These are phyloP conservation scores for Tapera naevia DNA, from an alignment of 2,797 vertebrate genomes.

Conservation along the genomic window DNA sequence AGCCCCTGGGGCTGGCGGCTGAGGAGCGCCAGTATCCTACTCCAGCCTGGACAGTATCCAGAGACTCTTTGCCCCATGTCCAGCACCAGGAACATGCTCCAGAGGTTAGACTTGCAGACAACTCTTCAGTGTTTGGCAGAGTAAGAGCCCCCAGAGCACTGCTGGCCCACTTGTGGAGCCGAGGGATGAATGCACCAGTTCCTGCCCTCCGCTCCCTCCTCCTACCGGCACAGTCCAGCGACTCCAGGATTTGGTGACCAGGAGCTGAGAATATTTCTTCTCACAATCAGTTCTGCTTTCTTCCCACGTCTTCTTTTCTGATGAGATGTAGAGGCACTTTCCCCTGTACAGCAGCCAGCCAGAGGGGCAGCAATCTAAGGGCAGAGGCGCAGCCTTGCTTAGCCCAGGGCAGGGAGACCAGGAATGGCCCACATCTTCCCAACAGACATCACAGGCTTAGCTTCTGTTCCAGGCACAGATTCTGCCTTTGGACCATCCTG, in stretches of 20 bases:
- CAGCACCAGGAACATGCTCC: background rate
- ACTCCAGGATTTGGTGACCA: constrained; percentile 48
- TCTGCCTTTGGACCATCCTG: background rate
- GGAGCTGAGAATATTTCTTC: constrained; percentile 52
- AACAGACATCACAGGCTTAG: background rate
- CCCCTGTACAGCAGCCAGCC: constrained; percentile 44
- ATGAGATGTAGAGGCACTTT: constrained; percentile 65
- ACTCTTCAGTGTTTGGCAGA: background rate
- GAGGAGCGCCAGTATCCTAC: background rate
- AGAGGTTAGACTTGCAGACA: background rate
- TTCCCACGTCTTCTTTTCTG: background rate
- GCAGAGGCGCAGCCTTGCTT: background rate
- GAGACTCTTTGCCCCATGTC: background rate
- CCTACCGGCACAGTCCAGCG: constrained; percentile 37
- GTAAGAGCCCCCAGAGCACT: rapidly evolving
- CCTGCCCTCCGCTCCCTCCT: too few relatives aligned
- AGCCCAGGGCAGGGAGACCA: rapidly evolving
- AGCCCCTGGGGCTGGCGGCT: background rate
- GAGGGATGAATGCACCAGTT: background rate
- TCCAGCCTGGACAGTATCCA: background rate
- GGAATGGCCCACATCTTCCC: background rate
- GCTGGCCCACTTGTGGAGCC: background rate
- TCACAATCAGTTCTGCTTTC: constrained; percentile 42
- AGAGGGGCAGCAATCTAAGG: constrained; percentile 63
- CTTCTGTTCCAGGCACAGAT: background rate